Evolutionary conservation across 92 coral and sea anemone genomes (phyloP).

Genomic region (Palythoa caribaeorum): DNA sequence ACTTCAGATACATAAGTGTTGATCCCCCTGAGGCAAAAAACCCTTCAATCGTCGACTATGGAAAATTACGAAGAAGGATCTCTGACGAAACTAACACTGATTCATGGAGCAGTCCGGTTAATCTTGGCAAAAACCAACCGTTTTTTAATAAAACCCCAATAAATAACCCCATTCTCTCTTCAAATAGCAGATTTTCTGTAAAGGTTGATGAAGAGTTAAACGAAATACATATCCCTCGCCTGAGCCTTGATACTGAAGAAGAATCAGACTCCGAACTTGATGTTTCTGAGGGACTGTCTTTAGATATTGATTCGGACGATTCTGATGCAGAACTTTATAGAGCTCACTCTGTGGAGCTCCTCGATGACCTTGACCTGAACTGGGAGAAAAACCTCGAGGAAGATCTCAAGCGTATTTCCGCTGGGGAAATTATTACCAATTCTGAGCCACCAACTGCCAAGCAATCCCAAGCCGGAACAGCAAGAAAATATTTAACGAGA

Average conservation of each 20-base stretch:
- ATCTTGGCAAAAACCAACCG: neutral
- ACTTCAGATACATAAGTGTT: slow-evolving; percentile 3
- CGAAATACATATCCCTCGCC: slow-evolving; percentile 49
- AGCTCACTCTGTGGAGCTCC: slow-evolving; percentile 65
- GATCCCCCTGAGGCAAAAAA: neutral
- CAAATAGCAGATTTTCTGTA: slow-evolving; percentile 8
- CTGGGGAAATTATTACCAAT: slow-evolving; percentile 46
- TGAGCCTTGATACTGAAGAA: slow-evolving; percentile 68
- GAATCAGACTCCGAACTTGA: slow-evolving; percentile 77
- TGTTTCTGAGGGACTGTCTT: slow-evolving; percentile 65
- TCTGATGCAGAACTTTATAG: slow-evolving; percentile 78
- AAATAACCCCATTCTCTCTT: neutral
- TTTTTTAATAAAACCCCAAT: neutral
- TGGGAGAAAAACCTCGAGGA: slow-evolving; percentile 83
- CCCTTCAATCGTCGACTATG: slow-evolving; percentile 39
- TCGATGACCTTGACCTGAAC: slow-evolving; percentile 74
- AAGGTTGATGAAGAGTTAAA: slow-evolving; percentile 18
- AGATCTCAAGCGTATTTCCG: slow-evolving; percentile 82
- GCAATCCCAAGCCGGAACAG: neutral
- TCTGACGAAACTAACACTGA: neutral
- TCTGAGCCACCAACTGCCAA: neutral
- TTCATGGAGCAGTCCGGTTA: neutral
- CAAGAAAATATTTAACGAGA: slow-evolving; percentile 6
- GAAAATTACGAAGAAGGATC: slow-evolving; percentile 25
- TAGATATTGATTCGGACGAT: slow-evolving; percentile 76